These are phyloP conservation scores for Vultur gryphus DNA, from an alignment of 2,797 vertebrate genomes.

Conservation along the genomic window DNA sequence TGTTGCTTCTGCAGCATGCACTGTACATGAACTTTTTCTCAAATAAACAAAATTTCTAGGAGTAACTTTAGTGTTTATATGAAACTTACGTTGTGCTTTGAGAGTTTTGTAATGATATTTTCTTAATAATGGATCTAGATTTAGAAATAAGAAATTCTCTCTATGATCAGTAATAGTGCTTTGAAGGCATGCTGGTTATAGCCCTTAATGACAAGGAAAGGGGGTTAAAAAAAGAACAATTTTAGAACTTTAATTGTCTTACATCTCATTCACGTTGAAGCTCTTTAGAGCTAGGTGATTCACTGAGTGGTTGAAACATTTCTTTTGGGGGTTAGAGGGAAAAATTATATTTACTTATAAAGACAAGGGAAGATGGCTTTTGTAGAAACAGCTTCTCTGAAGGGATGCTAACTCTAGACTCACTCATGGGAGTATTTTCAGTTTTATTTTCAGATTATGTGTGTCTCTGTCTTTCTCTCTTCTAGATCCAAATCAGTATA, in stretches of 20 bases:
- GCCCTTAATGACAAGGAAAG: not conserved
- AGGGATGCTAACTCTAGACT: not conserved
- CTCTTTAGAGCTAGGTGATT: not conserved
- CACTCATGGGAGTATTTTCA: not conserved
- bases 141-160: not conserved
- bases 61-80: not conserved
- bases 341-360: not conserved
- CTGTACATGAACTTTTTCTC: not conserved
- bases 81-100: not conserved
- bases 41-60: not conserved
- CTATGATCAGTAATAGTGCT: not conserved
- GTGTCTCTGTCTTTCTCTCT: constrained; percentile 29
- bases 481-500: constrained; percentile 96
- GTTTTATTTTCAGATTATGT: constrained; percentile 51
- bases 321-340: not conserved
- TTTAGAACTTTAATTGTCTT: not conserved
- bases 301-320: not conserved
- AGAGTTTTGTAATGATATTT: not conserved
- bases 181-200: not conserved
- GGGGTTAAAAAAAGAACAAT: not conserved
- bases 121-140: not conserved
- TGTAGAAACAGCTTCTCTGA: not conserved
- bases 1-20: not conserved
- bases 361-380: not conserved
- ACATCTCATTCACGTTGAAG: not conserved